Evolutionary conservation across 2,888 invertebrate genomes (phyloP).

Genomic region (Cistogaster globosa): DNA sequence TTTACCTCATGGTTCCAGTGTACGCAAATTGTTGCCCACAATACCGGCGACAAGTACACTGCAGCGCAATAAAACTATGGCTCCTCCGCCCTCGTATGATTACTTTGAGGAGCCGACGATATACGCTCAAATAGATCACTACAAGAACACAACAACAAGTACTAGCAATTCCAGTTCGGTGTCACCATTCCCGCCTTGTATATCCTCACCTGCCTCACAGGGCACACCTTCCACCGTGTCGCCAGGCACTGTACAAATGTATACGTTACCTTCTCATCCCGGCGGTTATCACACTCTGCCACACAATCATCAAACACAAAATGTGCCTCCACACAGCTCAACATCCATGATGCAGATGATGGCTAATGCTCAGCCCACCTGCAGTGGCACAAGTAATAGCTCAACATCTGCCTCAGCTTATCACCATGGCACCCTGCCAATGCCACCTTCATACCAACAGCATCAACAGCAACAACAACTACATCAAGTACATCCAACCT

Average conservation of each 20-base stretch:
- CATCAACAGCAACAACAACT: conserved; percentile 78
- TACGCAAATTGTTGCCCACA: conserved; percentile 80
- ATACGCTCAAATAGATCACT: conserved; percentile 90
- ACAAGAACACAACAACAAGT: conserved; percentile 79
- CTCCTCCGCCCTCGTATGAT: conserved; percentile 81
- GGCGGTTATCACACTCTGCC: conserved; percentile 82
- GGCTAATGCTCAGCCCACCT: conserved; percentile 73
- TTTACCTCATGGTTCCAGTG: conserved; percentile 79
- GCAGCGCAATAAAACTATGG: conserved; percentile 79
- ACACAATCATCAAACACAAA: conserved; percentile 80
- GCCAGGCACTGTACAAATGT: conserved; percentile 82
- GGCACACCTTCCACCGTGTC: conserved; percentile 82
- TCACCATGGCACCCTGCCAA: conserved; percentile 77
- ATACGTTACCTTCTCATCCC: conserved; percentile 81
- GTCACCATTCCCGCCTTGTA: conserved; percentile 83
- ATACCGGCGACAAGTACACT: conserved; percentile 79
- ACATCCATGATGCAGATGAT: conserved; percentile 80
- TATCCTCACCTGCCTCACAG: conserved; percentile 83
- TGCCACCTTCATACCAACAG: conserved; percentile 80
- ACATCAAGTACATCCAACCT: conserved; percentile 69
- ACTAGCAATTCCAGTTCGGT: conserved; percentile 75
- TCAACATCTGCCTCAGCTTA: conserved; percentile 54
- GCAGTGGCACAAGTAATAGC: conserved; percentile 58
- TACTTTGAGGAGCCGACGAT: conserved; percentile 87
- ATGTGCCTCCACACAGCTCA: conserved; percentile 77